A percentile compares a stretch with the other conserved stretches of the same genome.
phyloP scores from a whole-genome alignment of 1,140 invertebrate genomes.

The Apis cerana region DNA sequence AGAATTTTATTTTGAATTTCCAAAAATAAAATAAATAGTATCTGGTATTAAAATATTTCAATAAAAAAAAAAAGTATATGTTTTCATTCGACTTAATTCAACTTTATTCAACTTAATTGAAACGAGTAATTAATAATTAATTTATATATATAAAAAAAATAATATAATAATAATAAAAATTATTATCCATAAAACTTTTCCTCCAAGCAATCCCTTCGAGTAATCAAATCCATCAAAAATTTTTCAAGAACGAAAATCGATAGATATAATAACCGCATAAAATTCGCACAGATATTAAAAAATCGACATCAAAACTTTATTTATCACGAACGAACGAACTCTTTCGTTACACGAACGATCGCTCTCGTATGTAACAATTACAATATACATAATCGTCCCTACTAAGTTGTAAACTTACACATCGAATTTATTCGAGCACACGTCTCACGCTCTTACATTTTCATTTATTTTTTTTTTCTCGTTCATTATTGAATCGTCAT shows the following conservation, averaged over 20 bases:
- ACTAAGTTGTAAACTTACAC: background rate
- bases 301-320: background rate
- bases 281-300: background rate
- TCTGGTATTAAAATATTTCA: too few relatives aligned
- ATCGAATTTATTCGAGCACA: constrained; percentile 13
- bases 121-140: too few relatives aligned
- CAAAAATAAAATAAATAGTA: too few relatives aligned
- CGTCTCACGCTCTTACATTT: background rate
- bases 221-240: background rate
- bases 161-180: too few relatives aligned
- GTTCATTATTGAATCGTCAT: background rate
- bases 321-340: constrained; percentile 8
- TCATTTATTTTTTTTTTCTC: background rate
- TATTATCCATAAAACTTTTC: too few relatives aligned
- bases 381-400: background rate
- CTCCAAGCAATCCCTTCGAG: too few relatives aligned
- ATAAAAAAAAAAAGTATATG: too few relatives aligned
- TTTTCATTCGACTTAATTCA: too few relatives aligned
- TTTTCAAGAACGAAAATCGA: background rate
- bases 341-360: background rate
- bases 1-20: too few relatives aligned
- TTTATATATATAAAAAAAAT: background rate
- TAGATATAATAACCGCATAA: background rate
- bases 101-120: too few relatives aligned
- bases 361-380: background rate